Evolutionary conservation across 2,797 vertebrate species (phyloP).

Genomic region (Poeciliopsis turneri): DNA sequence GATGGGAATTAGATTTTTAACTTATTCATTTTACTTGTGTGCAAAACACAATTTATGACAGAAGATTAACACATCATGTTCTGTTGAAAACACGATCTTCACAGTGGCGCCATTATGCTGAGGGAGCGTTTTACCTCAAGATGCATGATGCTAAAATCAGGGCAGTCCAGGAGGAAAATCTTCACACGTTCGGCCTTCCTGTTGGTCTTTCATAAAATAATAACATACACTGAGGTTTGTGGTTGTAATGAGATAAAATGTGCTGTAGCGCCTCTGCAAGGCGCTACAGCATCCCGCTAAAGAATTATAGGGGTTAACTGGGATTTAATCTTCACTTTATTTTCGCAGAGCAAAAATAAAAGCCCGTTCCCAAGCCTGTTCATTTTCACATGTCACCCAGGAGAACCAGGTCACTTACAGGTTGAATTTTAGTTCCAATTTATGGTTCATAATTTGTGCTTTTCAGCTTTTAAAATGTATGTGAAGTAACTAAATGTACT

Average conservation of each 20-base stretch:
- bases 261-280: neutral
- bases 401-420: neutral
- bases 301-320: neutral
- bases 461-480: conserved; percentile 10
- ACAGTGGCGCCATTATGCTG: neutral
- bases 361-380: neutral
- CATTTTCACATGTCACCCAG: neutral
- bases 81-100: neutral
- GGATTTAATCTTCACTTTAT: conserved; percentile 8
- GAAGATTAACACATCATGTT: neutral
- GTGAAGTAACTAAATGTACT: neutral
- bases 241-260: conserved; percentile 2
- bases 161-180: neutral
- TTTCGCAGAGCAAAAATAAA: neutral
- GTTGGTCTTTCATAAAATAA: neutral
- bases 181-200: neutral
- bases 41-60: neutral
- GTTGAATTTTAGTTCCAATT: neutral
- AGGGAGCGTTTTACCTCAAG: neutral
- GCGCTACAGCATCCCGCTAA: neutral
- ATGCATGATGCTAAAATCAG: neutral
- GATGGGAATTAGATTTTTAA: neutral
- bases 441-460: conserved; percentile 6
- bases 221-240: neutral
- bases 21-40: neutral